A percentile compares a stretch with the other conserved stretches of the same genome.
Conservation (phyloP, 2,113 vertebrate genomes). For the Pipra filicauda region DNA sequence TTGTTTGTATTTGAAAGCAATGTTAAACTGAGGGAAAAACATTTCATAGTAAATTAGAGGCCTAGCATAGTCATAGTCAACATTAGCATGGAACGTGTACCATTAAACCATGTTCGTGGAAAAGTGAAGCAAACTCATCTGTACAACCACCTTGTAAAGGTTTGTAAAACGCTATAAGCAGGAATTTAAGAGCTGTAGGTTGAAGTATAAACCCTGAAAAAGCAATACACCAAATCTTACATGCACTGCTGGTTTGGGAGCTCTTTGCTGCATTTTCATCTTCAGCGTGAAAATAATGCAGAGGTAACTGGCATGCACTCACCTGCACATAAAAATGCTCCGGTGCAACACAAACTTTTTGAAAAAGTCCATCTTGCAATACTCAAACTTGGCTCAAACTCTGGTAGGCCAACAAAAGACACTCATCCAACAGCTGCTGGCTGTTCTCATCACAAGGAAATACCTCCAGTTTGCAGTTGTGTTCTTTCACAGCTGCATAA, state of each 20-base stretch:
- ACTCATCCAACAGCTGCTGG: background rate
- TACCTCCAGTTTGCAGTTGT: background rate
- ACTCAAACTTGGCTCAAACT: background rate
- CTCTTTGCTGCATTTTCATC: background rate
- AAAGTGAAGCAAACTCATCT: background rate
- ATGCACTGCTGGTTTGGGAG: background rate
- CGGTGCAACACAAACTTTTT: background rate
- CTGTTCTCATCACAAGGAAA: background rate
- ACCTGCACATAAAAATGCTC: background rate
- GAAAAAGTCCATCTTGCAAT: background rate
- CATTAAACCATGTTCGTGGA: background rate
- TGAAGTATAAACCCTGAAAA: background rate
- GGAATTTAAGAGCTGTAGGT: background rate
- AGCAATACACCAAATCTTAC: background rate
- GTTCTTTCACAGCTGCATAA: background rate
- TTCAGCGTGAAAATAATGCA: background rate
- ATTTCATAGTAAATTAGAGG: background rate
- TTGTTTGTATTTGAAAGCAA: background rate
- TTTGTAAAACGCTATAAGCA: background rate
- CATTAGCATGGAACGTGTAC: background rate
- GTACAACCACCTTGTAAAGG: background rate
- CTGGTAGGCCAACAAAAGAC: background rate
- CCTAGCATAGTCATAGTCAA: background rate
- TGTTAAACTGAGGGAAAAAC: background rate
- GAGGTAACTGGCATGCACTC: background rate